These are phyloP conservation scores for Apis cerana DNA, from an alignment of 1,140 invertebrate species.

Conservation along the genomic window DNA sequence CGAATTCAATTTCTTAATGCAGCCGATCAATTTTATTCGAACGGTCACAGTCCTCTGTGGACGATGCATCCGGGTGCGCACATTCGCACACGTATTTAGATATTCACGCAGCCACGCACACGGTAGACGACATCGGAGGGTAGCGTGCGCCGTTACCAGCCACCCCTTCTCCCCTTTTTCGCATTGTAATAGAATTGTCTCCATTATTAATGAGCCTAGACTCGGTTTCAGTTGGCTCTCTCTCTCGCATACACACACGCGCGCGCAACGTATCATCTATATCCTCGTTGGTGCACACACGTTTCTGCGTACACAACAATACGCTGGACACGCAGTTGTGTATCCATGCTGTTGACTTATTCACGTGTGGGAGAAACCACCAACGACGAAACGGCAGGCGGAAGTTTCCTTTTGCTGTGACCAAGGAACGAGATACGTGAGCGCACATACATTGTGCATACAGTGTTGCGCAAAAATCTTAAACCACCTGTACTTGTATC, in stretches of 20 bases:
- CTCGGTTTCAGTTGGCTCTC: constrained; percentile 31
- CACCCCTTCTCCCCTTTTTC: constrained; percentile 39
- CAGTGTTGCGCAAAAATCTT: not conserved
- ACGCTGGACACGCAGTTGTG: constrained; percentile 53
- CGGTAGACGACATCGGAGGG: constrained; percentile 17
- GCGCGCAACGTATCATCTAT: not conserved
- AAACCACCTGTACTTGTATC: not conserved
- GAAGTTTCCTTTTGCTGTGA: constrained; percentile 43
- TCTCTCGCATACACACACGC: not conserved
- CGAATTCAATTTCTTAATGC: not conserved
- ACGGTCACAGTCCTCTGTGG: not conserved
- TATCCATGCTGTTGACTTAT: constrained; percentile 57
- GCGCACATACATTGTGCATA: not conserved
- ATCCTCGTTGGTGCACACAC: not conserved
- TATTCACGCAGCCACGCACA: constrained; percentile 31
- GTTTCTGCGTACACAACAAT: constrained; percentile 35
- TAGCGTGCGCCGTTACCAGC: constrained; percentile 26
- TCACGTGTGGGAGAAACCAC: constrained; percentile 57
- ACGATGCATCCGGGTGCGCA: constrained; percentile 9
- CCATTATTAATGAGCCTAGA: constrained; percentile 67
- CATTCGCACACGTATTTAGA: constrained; percentile 34
- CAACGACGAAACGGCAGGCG: constrained; percentile 49
- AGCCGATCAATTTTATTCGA: not conserved
- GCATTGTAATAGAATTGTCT: constrained; percentile 69
- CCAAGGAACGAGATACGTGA: constrained; percentile 16